Base-by-base conservation (phyloP, 2,888 invertebrate species). In the Plagodis pulveraria region DNA sequence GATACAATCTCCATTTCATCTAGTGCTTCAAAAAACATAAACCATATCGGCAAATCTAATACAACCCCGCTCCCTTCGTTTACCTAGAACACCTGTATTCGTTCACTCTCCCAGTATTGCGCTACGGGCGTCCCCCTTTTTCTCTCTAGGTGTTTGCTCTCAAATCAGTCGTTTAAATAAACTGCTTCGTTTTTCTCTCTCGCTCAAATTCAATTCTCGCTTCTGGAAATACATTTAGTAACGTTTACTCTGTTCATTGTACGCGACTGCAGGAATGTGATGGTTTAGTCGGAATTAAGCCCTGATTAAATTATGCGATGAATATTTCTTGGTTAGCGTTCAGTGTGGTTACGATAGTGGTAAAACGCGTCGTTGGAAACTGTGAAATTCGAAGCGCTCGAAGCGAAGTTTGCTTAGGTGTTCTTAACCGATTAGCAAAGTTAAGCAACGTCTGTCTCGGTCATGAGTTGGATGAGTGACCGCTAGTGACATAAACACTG, bases 131-230 rank as follows among this genome's bases (percentile, higher is more conserved):
- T 76, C 71, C 73, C 73, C 40, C 10, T 22, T 40, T 40, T 40
- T 70, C 78, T 67, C 77, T 72, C 67, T 76, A 76, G 77, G 79
- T 87, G 82, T 89, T 89, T 88, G 89, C 87, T 86, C 88, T 85
- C 84, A 86, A 89, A 89, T 89, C 89, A 89, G 86, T 81, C 81
- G 86, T 85, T 89, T 88, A 88, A 88, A 88, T 83, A 87, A 87
- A 83, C 77, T 82, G 86, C 85, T 86, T 86, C 81, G 77, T 84
- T 86, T 88, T 85, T 84, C 22, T 85, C 74, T 66, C 72, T 68
- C 71, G 73, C 74, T 78, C 76, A 80, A 86, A 86, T 87, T 84
- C 83, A 81, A 87, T 86, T 84, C 80, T 77, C 79, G 77, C 78
- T 78, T 73, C 74, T 75, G 77, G 77, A 82, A 84, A 82, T 77